Base-by-base conservation (phyloP, 2,797 vertebrate species). In the Danio tinwini region DNA sequence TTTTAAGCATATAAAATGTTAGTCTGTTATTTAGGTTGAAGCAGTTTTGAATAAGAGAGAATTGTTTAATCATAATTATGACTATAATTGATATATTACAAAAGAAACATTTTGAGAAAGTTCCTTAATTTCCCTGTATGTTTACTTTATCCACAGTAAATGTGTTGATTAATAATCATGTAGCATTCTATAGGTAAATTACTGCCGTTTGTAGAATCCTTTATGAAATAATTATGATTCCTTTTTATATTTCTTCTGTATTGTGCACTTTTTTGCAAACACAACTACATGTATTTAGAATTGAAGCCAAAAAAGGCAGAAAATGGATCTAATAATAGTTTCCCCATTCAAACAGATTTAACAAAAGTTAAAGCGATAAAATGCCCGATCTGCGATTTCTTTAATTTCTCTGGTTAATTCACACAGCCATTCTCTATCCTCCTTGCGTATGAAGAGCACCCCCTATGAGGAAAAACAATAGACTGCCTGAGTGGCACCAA, bases 341-440 rank as follows among this genome's bases (percentile, higher is more conserved):
- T 63, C 56, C 14, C 76, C 59, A 65, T 72, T 58, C 73, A 70
- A 16, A 74, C 59, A 71, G 74, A 67, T 62, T 63, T 82, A 82
- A 78, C 47, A 80, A 53, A 81, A 83, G 83, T 78, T 75, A 78
- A 83, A 64, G 85, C 82, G 78, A 78, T 83, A 87, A 85, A 82
- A 86, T 73, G 80, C 52, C 50, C 78, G 74, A 79, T 83, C 81
- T 85, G 74, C 19, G 80, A 76, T 86, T 86, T 85, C 81, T 87
- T 87, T 84, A 85, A 87, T 85, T 86, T 86, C 79, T 83, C 76
- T 52, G 76, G 83, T 88, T 87, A 85, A 88, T 88, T 86, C 82
- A 64, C 74, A 78, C 42, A 81, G 77, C 80, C 78, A 85, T 83
- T 83, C 62, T 85, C 75, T 84, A 47, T 82, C 50, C 75, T 80